Percentiles rank a stretch among this genome's conserved stretches.
Evolutionary conservation across 2,888 invertebrate species (phyloP).

Genomic region (Lepetodrilus schrolli): DNA sequence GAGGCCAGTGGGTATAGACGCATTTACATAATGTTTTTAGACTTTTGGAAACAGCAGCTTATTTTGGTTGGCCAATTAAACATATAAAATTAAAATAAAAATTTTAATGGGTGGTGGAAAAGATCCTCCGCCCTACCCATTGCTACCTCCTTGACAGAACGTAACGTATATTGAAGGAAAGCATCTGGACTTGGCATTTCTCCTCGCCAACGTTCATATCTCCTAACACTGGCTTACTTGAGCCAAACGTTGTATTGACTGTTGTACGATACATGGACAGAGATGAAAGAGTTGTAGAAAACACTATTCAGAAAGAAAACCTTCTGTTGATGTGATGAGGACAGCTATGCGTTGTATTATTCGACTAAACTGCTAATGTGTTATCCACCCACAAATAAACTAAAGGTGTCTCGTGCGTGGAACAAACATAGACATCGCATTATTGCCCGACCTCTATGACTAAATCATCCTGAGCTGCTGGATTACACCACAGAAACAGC

Average conservation of each 20-base stretch:
- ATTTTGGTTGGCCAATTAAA: no score
- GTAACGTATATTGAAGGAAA: no score
- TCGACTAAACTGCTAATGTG: not conserved
- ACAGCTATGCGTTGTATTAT: not conserved
- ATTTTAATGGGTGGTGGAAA: no score
- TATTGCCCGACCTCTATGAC: not conserved
- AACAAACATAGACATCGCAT: not conserved
- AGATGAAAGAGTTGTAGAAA: not conserved
- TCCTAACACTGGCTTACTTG: not conserved
- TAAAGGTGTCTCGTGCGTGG: not conserved
- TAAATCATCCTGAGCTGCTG: not conserved
- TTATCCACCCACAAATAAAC: conserved; percentile 1
- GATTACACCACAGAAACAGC: not conserved
- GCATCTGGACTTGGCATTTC: not conserved
- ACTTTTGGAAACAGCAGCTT: no score
- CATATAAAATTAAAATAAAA: no score
- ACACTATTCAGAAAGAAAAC: conserved; percentile 4
- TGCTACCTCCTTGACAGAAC: no score
- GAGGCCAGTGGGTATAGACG: no score
- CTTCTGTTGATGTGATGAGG: conserved; percentile 12
- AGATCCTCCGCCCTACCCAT: no score
- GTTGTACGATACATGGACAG: not conserved
- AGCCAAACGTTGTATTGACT: not conserved
- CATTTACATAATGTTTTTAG: no score
- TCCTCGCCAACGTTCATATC: not conserved